A percentile compares a stretch with the other conserved stretches of the same genome.
phyloP scores from a whole-genome alignment of 2,113 vertebrate species.

The Sinocyclocheilus rhinocerous region DNA sequence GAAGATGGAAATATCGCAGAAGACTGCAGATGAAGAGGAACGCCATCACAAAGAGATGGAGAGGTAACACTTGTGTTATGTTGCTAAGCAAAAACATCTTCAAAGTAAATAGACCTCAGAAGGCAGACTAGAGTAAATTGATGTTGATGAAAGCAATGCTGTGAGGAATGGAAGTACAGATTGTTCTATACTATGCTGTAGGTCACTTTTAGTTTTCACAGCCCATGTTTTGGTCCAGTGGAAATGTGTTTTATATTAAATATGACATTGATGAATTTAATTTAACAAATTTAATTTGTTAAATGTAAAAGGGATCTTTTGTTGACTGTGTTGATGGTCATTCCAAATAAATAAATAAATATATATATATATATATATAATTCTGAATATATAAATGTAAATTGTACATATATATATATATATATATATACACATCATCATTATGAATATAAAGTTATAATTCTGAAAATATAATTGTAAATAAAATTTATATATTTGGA shows the following conservation, averaged over 20 bases:
- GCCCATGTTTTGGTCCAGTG: background rate
- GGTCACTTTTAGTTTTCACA: background rate
- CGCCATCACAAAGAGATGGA: constrained; percentile 90
- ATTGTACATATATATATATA: too few species aligned
- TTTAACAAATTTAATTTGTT: background rate
- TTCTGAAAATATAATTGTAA: too few species aligned
- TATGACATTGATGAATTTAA: background rate
- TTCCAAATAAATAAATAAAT: too few species aligned
- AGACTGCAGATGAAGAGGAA: constrained; percentile 89
- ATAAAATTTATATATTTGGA: too few species aligned
- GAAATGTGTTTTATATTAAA: background rate
- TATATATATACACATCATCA: too few species aligned
- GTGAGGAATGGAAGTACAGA: background rate
- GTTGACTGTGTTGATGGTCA: background rate
- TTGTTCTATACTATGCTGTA: background rate
- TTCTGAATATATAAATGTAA: too few species aligned
- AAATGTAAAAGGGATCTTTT: background rate
- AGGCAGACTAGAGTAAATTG: background rate
- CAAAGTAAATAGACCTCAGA: background rate
- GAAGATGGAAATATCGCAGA: constrained; percentile 92
- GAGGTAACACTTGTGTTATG: constrained; percentile 72
- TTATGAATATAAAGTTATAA: too few species aligned
- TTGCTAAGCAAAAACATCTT: background rate
- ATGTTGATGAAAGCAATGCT: background rate
- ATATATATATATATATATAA: too few species aligned